These are phyloP conservation scores for Varecia variegata DNA, from an alignment of 2,797 vertebrate genomes.

Conservation along the genomic window DNA sequence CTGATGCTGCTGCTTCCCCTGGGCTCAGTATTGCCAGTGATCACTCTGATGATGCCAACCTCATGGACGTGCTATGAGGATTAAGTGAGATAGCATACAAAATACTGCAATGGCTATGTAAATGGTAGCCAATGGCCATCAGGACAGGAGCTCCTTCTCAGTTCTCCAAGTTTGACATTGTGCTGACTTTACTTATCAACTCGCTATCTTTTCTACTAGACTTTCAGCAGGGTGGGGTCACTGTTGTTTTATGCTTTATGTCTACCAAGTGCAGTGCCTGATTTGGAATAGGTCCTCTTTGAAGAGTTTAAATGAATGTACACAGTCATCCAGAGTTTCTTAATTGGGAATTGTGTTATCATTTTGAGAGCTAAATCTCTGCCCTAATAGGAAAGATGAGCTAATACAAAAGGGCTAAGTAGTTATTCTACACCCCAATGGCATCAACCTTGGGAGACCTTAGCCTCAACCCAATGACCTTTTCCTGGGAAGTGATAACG, in stretches of 20 bases:
- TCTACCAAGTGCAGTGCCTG: background rate
- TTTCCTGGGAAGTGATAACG: background rate
- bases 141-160: background rate
- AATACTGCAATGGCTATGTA: background rate
- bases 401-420: background rate
- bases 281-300: background rate
- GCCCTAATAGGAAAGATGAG: background rate
- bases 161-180: background rate
- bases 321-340: background rate
- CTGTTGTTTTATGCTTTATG: background rate
- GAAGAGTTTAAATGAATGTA: background rate
- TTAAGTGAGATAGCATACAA: background rate
- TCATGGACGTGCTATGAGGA: background rate
- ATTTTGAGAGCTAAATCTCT: background rate
- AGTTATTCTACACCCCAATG: background rate
- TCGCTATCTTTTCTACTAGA: background rate
- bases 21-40: background rate
- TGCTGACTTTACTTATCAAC: background rate
- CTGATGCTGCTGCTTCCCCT: background rate
- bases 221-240: background rate
- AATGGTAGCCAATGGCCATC: background rate
- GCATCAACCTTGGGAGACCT: background rate
- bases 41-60: background rate
- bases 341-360: background rate
- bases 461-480: background rate